A percentile compares a stretch with the other conserved stretches of the same genome.
Evolutionary conservation across 2,113 vertebrate species (phyloP).

Genomic region (Hydrochoerus hydrochaeris): DNA sequence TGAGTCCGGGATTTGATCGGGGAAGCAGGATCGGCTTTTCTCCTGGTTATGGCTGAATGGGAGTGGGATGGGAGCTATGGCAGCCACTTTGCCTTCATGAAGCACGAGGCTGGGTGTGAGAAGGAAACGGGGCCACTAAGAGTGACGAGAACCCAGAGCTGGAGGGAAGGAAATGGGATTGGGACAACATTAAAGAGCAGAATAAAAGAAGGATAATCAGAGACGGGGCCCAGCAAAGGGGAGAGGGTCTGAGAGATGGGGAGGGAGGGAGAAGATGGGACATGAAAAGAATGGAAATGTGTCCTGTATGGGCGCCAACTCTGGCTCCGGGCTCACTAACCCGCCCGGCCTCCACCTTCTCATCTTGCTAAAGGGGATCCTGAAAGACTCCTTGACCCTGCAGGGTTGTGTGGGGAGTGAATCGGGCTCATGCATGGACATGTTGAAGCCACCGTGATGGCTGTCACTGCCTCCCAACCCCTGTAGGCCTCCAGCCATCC

Average conservation of each 20-base stretch:
- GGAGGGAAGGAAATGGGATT: neutral
- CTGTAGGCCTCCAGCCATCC: rapidly evolving
- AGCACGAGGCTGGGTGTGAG: neutral
- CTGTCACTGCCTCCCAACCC: neutral
- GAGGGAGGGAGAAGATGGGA: neutral
- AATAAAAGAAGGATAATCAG: neutral
- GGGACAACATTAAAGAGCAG: neutral
- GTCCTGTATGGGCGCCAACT: neutral
- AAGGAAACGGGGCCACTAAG: neutral
- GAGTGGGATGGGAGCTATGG: neutral
- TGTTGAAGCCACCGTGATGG: rapidly evolving
- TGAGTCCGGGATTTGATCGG: neutral
- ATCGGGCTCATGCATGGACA: rapidly evolving
- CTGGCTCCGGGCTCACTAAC: too few relatives aligned
- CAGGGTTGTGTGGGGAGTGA: neutral
- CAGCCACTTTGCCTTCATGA: neutral
- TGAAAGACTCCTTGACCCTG: neutral
- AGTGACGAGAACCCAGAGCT: neutral
- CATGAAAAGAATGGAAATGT: neutral
- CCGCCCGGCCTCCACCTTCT: neutral
- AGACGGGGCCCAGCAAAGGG: neutral
- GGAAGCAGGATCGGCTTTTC: neutral
- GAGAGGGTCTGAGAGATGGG: neutral
- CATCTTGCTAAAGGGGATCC: neutral
- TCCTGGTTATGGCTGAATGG: neutral